Evolutionary conservation across 2,888 invertebrate species (phyloP).

Genomic region (Blastobasis lacticolella): DNA sequence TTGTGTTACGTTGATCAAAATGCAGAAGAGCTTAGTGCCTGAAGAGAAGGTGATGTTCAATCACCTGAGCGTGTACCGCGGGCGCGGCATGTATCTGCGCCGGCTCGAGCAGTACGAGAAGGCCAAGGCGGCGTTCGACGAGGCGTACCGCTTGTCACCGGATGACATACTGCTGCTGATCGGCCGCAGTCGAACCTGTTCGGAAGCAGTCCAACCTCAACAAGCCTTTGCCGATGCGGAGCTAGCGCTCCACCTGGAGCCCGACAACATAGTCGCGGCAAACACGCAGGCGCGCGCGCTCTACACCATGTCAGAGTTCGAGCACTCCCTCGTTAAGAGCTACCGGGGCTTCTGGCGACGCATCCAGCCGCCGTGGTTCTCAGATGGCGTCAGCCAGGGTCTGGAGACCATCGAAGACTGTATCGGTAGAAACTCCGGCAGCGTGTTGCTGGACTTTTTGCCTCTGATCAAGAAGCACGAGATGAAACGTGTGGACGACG

Average conservation of each 20-base stretch:
- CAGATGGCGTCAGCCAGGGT: constrained; percentile 63
- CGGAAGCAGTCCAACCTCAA: constrained; percentile 55
- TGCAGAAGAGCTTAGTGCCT: too few relatives aligned
- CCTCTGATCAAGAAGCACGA: constrained; percentile 57
- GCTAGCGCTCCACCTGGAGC: constrained; percentile 53
- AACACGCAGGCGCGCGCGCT: constrained; percentile 63
- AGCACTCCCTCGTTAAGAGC: constrained; percentile 62
- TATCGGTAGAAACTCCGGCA: constrained; percentile 57
- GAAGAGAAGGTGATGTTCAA: constrained; percentile 56
- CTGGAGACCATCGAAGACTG: constrained; percentile 64
- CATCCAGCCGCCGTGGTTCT: constrained; percentile 58
- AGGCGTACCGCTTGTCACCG: constrained; percentile 44
- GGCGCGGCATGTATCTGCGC: constrained; percentile 54
- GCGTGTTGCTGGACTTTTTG: constrained; percentile 56
- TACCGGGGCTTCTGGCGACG: constrained; percentile 47
- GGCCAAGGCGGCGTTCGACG: constrained; percentile 56
- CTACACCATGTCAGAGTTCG: constrained; percentile 66
- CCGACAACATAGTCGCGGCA: constrained; percentile 54
- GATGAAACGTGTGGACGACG: constrained; percentile 29
- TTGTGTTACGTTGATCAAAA: too few relatives aligned
- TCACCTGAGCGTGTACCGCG: constrained; percentile 58
- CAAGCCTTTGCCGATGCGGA: constrained; percentile 62
- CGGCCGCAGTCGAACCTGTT: constrained; percentile 59
- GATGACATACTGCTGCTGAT: constrained; percentile 54
- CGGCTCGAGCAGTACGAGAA: constrained; percentile 63